Base-by-base conservation (phyloP, 2,888 invertebrate species). In the Nymphalis c-album region DNA sequence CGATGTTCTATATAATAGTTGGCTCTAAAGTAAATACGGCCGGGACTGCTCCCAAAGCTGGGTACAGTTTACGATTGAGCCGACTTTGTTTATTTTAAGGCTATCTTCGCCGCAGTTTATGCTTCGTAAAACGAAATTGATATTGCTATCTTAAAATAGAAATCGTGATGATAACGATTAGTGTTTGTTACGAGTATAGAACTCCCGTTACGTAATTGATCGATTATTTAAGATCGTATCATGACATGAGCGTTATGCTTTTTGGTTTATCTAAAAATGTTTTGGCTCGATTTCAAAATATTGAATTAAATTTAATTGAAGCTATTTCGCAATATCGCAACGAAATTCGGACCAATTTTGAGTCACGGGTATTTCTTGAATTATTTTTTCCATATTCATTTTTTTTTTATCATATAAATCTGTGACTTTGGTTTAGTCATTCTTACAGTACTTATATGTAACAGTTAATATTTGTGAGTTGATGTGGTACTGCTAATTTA, bases 1-100 rank as follows among this genome's bases (percentile, higher is more conserved):
- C 26, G 13, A 2, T 31, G n/a, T 55, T 55, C 7, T 17, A 31
- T 55, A 55, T 35, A 64, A 26, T 18, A 53, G 59, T 51, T 57
- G 31, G 35, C 60, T 55, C 47, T 61, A 60, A 61, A 55, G 22
- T 20, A 61, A 53, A 55, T 48, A 61, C n/a, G 31, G 46, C 20
- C 48, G 51, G 55, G 40, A 22, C 13, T 51, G 47, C 63, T 46
- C 53, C 53, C 17, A 59, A 61, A 69, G 63, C 60, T 50, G 63
- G 50, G 63, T 50, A 31, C 55, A 61, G 35, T 71, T 68, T 65
- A 70, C 62, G 62, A 71, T 62, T 62, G 68, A 64, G 59, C 47
- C 47, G 47, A 63, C 55, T 67, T 66, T 62, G 72, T 72, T 72
- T 68, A 67, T 71, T 72, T 67, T 64, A 67, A 70, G 68, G 60